These are phyloP conservation scores for Plecturocebus donacophilus DNA, from an alignment of 2,113 vertebrate genomes.

Conservation along the genomic window DNA sequence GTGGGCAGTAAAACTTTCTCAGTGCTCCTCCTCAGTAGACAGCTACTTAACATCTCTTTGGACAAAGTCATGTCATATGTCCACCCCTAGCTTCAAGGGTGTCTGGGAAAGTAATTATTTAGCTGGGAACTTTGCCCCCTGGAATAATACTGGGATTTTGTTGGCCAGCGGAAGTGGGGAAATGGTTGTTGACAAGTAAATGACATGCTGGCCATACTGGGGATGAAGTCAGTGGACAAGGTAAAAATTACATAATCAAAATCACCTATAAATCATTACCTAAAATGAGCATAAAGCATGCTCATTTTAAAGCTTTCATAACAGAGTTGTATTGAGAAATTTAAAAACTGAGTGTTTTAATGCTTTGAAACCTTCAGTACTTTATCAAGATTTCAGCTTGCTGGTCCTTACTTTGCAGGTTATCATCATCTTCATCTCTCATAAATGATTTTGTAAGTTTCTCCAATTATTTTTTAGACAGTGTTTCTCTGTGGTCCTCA, in stretches of 20 bases:
- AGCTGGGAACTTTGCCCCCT: neutral
- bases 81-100: neutral
- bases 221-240: neutral
- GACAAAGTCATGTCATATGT: fast-evolving
- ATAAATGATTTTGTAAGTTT: constrained; percentile 34
- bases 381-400: constrained; percentile 39
- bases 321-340: neutral
- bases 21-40: fast-evolving
- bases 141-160: neutral
- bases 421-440: neutral
- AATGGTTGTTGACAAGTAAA: neutral
- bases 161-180: neutral
- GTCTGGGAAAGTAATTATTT: neutral
- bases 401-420: neutral
- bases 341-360: neutral
- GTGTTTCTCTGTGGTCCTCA: constrained; percentile 27
- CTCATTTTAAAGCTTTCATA: neutral
- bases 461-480: constrained; percentile 53
- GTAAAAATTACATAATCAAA: neutral
- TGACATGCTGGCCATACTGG: neutral
- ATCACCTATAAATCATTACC: neutral
- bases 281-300: neutral
- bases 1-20: neutral
- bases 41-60: neutral
- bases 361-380: neutral